Base-by-base conservation (phyloP, 2,113 vertebrate species). In the Cyanistes caeruleus region DNA sequence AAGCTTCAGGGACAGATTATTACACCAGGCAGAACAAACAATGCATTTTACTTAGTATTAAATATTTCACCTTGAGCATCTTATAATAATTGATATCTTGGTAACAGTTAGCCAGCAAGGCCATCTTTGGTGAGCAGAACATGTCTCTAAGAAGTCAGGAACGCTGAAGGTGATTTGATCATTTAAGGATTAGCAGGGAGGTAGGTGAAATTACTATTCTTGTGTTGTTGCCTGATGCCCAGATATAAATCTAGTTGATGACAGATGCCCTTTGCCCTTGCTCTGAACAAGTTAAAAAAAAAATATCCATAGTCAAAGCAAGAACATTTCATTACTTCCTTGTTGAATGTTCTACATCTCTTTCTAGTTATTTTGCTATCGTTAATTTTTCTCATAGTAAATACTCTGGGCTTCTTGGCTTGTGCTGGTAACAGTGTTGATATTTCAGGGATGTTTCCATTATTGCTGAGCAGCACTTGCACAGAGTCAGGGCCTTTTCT, bases 11-110 rank as follows among this genome's bases (percentile, higher is more conserved):
- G 75, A 80, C 7, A 2, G 20, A 43, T 23, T 72, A 44, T 43
- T 79, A 76, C 16, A 30, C 2, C 28, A 74, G 30, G 27, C 18
- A 76, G 35, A 77, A 37, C 0, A 8, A 87, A 52, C 12, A 39
- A 41, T 56, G 31, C 3, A 44, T 75, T 84, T 93, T 69, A 55
- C 13, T 77, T 87, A 35, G 9, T 62, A 46, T 80, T 55, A 35
- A 91, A 55, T 69, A 62, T 67, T 95, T 84, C 22, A 48, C 33
- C 76, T 80, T 67, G 51, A 89, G 74, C 17, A 46, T 69, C 37
- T 87, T 72, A 73, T 49, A 86, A 58, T 43, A 60, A 62, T n/a
- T 74, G 30, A 18, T 62, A 69, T 43, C 39, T 89, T 72, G 22
- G 24, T 41, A 68, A 70, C 28, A 44, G 44, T 78, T 84, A 67